Percentiles rank a stretch among this genome's conserved stretches.
Conservation (phyloP, 2,797 vertebrate species). For the Lindbergichthys nudifrons region DNA sequence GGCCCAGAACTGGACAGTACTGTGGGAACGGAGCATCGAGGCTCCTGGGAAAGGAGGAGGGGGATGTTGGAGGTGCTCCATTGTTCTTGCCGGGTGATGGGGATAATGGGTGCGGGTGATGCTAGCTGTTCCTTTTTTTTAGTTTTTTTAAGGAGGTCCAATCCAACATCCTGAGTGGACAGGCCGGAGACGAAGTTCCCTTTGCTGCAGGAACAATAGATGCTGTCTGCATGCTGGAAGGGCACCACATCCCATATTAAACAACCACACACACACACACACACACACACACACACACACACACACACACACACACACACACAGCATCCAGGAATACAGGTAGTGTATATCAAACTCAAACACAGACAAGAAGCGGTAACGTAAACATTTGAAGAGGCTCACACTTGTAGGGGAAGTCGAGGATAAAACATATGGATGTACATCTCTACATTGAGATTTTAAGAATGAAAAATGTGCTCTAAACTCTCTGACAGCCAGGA, state of each 20-base stretch:
- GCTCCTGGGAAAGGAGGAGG: conserved; percentile 71
- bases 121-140: conserved; percentile 47
- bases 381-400: conserved; percentile 15
- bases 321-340: conserved; percentile 11
- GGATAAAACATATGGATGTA: neutral
- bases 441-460: neutral
- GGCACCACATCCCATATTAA: conserved; percentile 55
- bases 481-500: neutral
- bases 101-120: conserved; percentile 70
- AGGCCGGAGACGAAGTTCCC: conserved; percentile 67
- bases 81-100: conserved; percentile 75
- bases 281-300: neutral
- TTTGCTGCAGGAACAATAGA: conserved; percentile 77
- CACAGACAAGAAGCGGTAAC: neutral
- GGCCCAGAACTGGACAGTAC: conserved; percentile 56
- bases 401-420: neutral
- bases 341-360: conserved; percentile 8
- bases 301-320: conserved; percentile 11
- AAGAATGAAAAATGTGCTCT: neutral
- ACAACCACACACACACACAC: conserved; percentile 22
- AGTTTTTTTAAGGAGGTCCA: conserved; percentile 56
- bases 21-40: conserved; percentile 74
- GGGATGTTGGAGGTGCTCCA: conserved; percentile 60
- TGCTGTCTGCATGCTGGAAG: conserved; percentile 58
- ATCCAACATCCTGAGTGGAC: conserved; percentile 81